Evolutionary conservation across 2,888 invertebrate species (phyloP), one percentile per base, ranked within the genome.

Genomic region (Lissocephala sabroskyi): DNA sequence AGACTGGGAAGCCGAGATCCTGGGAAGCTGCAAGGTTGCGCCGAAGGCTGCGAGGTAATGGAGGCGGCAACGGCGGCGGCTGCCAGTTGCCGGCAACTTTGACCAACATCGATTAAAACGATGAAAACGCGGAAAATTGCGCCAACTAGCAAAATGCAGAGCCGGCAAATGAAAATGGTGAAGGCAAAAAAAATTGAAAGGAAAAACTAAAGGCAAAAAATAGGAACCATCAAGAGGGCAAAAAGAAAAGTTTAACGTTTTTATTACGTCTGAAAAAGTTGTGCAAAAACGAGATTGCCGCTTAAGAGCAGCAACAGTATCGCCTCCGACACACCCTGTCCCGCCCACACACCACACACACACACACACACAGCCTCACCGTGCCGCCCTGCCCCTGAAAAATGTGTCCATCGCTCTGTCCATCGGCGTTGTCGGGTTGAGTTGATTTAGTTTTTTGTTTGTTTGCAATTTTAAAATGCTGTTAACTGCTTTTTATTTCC

Each of bases 71-170:
- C n/a, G 13, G 18, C 7, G 23, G 33, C 33, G 26, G 14, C 26
- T 41, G 41, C 41, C 11, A 16, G 30, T 2, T 13, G 46, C 41
- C 29, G 41, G 28, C 61, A 76, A 71, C 65, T 71, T 76, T 71
- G 77, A 71, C 71, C 71, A 71, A 71, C 71, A 77, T 71, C 71
- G 71, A 77, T 71, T 71, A 71, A 71, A 71, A 71, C 74, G 71
- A 74, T 71, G 77, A 71, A 76, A 71, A 74, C 74, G 77, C 63
- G 77, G 56, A 76, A 76, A 70, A 70, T 76, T 75, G 68, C 76
- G 65, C 73, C 71, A 71, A 75, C 66, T 74, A 68, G 71, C 52
- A 68, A 75, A 68, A 75, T 68, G 68, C 76, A 67, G 62, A 53
- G 73, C 53, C 52, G 59, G 73, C 68, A 75, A 68, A 68, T 68